Base-by-base conservation (phyloP, 2,113 vertebrate species). In the Sander vitreus region DNA sequence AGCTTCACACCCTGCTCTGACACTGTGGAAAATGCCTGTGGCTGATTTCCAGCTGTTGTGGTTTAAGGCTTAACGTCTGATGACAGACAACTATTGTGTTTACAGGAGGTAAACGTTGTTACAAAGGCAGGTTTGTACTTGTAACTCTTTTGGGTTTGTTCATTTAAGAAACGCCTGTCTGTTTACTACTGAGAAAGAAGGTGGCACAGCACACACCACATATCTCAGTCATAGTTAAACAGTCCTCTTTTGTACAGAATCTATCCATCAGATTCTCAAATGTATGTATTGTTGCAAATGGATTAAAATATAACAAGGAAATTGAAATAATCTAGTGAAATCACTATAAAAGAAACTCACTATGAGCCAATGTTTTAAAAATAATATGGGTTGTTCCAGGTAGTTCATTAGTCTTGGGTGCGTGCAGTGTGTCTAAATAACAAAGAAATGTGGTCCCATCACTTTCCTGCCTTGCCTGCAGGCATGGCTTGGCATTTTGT, bases 11-110 rank as follows among this genome's bases (percentile, higher is more conserved):
- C 71, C 76, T 25, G 30, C 43, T 70, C 75, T 74, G 74, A 83
- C 80, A 73, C 27, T 10, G 55, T 77, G 73, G 84, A 77, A 92
- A 86, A 88, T 27, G 70, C 81, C 84, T 78, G 47, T 80, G 88
- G 87, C 82, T 63, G 63, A 60, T 77, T 83, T 76, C 78, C 67
- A 81, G 59, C 60, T 58, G 73, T 58, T 72, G 79, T 63, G 50
- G 80, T 76, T 86, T 71, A 43, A 84, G 69, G 54, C 45, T 77
- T 75, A 63, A 50, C 5, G 11, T 81, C 43, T 76, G 80, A 75
- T 87, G 83, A 90, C 65, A 73, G 87, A 88, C 76, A 48, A 62
- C 64, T 80, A 39, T 60, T 60, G 45, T 58, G 54, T 58, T 53
- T 39, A 55, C 6, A 57, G 67, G 54, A 45, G 27, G 64, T 36